phyloP scores from a whole-genome alignment of 2,888 invertebrate species.

The Oxyscelio sp. region DNA sequence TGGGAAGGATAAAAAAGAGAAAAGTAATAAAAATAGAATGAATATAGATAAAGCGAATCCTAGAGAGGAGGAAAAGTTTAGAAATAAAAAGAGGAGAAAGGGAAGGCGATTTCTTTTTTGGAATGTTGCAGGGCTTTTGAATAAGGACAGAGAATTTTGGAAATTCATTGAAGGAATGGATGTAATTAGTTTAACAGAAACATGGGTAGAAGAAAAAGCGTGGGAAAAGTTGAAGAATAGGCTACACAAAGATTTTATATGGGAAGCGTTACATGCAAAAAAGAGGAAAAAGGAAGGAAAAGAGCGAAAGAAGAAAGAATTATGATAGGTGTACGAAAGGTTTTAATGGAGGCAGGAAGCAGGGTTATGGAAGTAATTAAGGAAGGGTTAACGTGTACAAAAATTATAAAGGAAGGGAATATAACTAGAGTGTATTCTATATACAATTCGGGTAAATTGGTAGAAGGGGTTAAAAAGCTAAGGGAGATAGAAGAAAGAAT shows the following conservation, averaged over 20 bases:
- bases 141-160: no score
- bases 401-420: not conserved
- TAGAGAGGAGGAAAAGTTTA: no score
- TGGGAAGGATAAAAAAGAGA: no score
- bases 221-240: constrained; percentile 32
- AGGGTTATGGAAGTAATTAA: not conserved
- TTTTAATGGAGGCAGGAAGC: not conserved
- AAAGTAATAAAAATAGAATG: no score
- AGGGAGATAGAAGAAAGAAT: not conserved
- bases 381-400: not conserved
- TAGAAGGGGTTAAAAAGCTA: not conserved
- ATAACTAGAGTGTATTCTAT: not conserved
- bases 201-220: constrained; percentile 66
- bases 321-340: not conserved
- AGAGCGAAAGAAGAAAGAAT: constrained; percentile 12
- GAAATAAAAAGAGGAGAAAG: no score
- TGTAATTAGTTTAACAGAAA: constrained; percentile 57
- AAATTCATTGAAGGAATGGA: no score
- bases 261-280: not conserved
- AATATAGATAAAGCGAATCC: no score
- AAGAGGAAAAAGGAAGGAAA: constrained; percentile 1
- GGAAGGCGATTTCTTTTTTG: no score
- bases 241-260: not conserved
- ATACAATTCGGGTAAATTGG: constrained; percentile 1
- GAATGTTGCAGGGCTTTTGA: no score